phyloP scores from a whole-genome alignment of 2,113 vertebrate genomes.

The Calcarius ornatus region DNA sequence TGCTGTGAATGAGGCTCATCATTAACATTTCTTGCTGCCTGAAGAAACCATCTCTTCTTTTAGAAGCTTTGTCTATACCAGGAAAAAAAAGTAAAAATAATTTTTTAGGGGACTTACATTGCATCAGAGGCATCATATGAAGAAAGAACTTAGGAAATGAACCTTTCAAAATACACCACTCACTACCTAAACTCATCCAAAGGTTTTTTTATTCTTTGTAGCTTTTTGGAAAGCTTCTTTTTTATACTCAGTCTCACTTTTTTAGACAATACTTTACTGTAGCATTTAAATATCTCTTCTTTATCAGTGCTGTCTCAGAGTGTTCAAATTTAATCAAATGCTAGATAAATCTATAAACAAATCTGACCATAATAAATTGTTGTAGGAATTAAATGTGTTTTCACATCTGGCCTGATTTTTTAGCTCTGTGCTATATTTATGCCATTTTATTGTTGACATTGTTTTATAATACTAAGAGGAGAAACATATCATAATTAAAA shows the following conservation, averaged over 20 bases:
- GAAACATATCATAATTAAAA: neutral
- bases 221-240: neutral
- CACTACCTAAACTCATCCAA: neutral
- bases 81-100: rapidly evolving
- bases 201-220: neutral
- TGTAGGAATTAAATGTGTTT: neutral
- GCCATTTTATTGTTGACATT: neutral
- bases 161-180: neutral
- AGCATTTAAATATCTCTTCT: neutral
- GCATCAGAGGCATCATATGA: neutral
- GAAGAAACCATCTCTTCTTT: neutral
- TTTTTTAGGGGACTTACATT: neutral
- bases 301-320: neutral
- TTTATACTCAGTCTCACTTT: neutral
- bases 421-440: neutral
- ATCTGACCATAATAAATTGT: neutral
- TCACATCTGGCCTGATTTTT: neutral
- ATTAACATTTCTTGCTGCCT: neutral
- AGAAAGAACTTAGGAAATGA: neutral
- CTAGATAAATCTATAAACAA: neutral
- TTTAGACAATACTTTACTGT: neutral
- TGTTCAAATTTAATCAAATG: neutral
- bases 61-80: neutral
- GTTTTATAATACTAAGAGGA: neutral
- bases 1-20: neutral